Evolutionary conservation across 1,140 invertebrate genomes (phyloP), one percentile per base, ranked within the genome.

Genomic region (Drosophila mauritiana): DNA sequence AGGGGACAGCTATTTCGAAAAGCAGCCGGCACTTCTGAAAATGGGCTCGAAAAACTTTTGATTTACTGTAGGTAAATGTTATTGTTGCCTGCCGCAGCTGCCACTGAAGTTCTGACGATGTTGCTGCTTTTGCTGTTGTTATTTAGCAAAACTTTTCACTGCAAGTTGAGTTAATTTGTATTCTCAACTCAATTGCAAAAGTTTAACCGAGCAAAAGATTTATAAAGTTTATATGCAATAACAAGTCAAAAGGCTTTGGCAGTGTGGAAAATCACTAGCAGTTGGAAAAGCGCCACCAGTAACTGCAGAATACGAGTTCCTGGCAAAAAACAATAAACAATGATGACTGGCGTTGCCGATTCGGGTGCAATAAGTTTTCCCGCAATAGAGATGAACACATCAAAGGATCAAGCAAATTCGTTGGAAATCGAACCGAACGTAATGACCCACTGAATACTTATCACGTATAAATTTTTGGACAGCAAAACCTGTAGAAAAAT

Each of bases 151-250:
- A 88, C 68, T 57, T 89, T 86, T 78, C 62, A 70, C 72, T 80
- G 83, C 80, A 78, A 89, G 80, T 77, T 79, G 68, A 89, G 84
- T 90, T 90, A 89, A 84, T 90, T 88, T 88, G 83, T 89, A 89
- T 89, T 76, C 84, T 78, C 73, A 89, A 89, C 84, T 89, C 84
- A 80, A 89, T 89, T 89, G 84, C 77, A 84, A 89, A 89, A 89
- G 84, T 89, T 89, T 74, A 90, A 84, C 85, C 77, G 77, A 75
- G 84, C 84, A 84, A 89, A 89, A 90, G 84, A 89, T 89, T 89
- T 89, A 89, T 90, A 72, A 89, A 90, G 57, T 89, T 89, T 89
- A 73, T 80, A 89, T 89, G 84, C 84, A 83, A 88, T 89, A 88
- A 89, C 80, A 88, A 63, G 59, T 69, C 72, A 58, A 69, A 80